These are phyloP conservation scores for Alligator sinensis DNA, from an alignment of 2,113 vertebrate species.

Conservation along the genomic window DNA sequence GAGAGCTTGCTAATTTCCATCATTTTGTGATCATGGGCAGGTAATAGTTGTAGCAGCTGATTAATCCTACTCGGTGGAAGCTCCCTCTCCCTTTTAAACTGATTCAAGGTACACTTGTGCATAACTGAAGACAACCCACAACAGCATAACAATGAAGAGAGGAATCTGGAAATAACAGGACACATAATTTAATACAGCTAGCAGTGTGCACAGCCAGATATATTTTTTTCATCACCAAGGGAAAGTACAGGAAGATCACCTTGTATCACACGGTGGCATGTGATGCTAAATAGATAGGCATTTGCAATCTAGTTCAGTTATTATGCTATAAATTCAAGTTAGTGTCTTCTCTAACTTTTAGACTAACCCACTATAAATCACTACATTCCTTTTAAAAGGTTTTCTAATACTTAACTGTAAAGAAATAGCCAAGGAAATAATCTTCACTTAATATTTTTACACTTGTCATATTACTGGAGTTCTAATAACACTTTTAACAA, in stretches of 20 bases:
- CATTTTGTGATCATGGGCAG: too few species aligned
- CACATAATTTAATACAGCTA: neutral
- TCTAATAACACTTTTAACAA: neutral
- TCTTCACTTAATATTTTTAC: neutral
- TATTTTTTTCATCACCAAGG: neutral
- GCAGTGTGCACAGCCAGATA: neutral
- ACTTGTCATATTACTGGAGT: neutral
- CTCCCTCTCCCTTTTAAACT: too few species aligned
- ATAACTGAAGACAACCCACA: too few species aligned
- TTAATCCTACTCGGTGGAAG: too few species aligned
- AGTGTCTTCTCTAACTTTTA: too few species aligned
- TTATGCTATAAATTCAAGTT: too few species aligned
- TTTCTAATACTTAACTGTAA: neutral
- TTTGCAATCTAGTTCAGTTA: neutral
- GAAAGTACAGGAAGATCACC: neutral
- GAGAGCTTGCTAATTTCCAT: too few species aligned
- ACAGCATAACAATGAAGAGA: neutral
- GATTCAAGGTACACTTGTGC: too few species aligned
- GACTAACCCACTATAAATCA: too few species aligned
- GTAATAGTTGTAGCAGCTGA: too few species aligned
- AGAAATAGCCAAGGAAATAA: neutral
- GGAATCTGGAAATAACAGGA: neutral
- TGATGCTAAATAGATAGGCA: neutral
- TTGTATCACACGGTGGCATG: neutral
- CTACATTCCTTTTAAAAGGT: too few species aligned